phyloP scores from a whole-genome alignment of 2,113 vertebrate genomes.

The Rostratula benghalensis region DNA sequence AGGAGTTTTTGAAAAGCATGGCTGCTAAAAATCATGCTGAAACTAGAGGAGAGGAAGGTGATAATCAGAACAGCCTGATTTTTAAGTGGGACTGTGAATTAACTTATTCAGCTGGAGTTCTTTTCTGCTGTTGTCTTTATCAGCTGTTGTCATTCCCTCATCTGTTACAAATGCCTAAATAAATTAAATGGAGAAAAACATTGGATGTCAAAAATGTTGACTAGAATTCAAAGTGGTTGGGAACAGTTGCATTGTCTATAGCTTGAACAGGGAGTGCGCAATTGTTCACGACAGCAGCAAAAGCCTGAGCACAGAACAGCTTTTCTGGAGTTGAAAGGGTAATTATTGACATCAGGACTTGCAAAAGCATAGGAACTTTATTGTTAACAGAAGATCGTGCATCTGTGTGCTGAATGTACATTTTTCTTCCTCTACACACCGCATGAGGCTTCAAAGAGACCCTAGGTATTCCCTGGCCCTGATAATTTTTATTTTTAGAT shows the following conservation, averaged over 20 bases:
- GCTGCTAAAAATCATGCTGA: slow-evolving; percentile 13
- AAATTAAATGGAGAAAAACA: not conserved
- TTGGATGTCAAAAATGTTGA: not conserved
- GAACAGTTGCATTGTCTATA: not conserved
- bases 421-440: not conserved
- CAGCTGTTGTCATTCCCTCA: not conserved
- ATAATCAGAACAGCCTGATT: slow-evolving; percentile 23
- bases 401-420: not conserved
- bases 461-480: not conserved
- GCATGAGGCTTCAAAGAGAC: not conserved
- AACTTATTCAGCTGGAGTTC: not conserved
- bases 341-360: not conserved
- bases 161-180: not conserved
- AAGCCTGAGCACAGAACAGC: not conserved
- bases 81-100: not conserved
- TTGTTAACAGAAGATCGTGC: not conserved
- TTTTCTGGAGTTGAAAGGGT: not conserved
- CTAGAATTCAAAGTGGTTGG: not conserved
- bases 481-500: not conserved
- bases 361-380: not conserved
- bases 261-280: not conserved
- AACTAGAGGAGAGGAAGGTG: slow-evolving; percentile 9
- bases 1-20: not conserved
- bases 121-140: not conserved
- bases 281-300: not conserved